Evolutionary conservation across 2,113 vertebrate species (phyloP), one percentile per base, ranked within the genome.

Genomic region (Onychostruthus taczanowskii): DNA sequence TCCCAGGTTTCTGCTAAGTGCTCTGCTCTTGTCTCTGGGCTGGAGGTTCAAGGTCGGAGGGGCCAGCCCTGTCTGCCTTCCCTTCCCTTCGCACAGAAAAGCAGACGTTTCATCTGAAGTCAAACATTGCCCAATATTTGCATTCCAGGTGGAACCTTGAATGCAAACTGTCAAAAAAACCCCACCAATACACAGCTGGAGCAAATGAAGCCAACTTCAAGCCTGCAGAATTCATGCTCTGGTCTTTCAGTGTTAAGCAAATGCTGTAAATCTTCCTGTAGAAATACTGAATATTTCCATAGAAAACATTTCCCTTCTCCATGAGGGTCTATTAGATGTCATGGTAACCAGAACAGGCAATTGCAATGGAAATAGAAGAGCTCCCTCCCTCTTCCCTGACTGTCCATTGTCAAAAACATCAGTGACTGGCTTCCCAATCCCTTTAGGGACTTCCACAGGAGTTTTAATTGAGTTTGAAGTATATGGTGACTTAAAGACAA

Each of bases 81-180:
- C 56, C 59, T 41, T 43, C 21, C 2, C 28, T 22, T 41, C 58
- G 15, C 62, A 30, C 63, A 22, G 67, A 79, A 73, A n/a, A 67
- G 27, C 63, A 77, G 76, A 59, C 4, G 3, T 28, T 52, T 16
- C 72, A 31, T n/a, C 72, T 68, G 68, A 56, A 83, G 44, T 33
- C 1, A 5, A 86, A 61, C 44, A 18, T 79, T 95, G 78, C 84
- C 37, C 77, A 74, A 80, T 94, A 70, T 79, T 91, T 95, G 84
- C 74, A n/a, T 81, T 93, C 78, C 52, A 52, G 31, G 76, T 90
- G 66, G 68, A 78, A 74, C 56, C 49, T 33, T 3, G 5, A 84
- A 26, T 59, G 58, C n/a, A 26, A 59, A 69, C 80, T 67, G 64
- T 68, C 79, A 46, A 52, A 80, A 76, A 76, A 90, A 1, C 6